Conservation (phyloP, 2,113 vertebrate species). For the Thunnus thynnus region DNA sequence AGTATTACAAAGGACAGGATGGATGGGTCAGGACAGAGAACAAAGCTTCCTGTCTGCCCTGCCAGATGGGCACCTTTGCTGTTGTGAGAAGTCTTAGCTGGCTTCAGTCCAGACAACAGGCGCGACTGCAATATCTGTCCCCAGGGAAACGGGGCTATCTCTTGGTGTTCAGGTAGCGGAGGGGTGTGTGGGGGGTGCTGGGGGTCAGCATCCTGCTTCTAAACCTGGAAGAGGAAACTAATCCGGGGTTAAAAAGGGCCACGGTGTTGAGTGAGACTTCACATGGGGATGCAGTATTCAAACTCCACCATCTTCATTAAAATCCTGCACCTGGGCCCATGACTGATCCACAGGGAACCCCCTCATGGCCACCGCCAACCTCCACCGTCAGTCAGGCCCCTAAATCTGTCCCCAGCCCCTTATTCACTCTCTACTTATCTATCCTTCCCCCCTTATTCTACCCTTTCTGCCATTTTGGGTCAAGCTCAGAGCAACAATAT, state of each 20-base stretch:
- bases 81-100: slow-evolving; percentile 76
- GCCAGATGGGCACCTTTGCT: slow-evolving; percentile 64
- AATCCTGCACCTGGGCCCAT: slow-evolving; percentile 80
- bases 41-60: slow-evolving; percentile 51
- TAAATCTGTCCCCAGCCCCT: slow-evolving; percentile 76
- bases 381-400: slow-evolving; percentile 35
- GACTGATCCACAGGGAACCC: slow-evolving; percentile 70
- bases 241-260: slow-evolving; percentile 83
- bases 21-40: slow-evolving; percentile 38
- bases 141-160: slow-evolving; percentile 74
- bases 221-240: slow-evolving; percentile 84
- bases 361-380: slow-evolving; percentile 54
- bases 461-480: slow-evolving; percentile 59
- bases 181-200: background rate
- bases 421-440: slow-evolving; percentile 68
- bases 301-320: slow-evolving; percentile 80
- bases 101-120: slow-evolving; percentile 54
- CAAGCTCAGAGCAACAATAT: slow-evolving; percentile 62
- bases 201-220: slow-evolving; percentile 76
- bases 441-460: slow-evolving; percentile 41
- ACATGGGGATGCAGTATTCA: slow-evolving; percentile 70
- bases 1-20: slow-evolving; percentile 36
- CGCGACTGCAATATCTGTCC: slow-evolving; percentile 63
- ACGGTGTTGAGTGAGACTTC: slow-evolving; percentile 83
- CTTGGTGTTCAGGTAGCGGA: slow-evolving; percentile 70